Base-by-base conservation (phyloP, 2,113 vertebrate species). In the Hippocampus comes region DNA sequence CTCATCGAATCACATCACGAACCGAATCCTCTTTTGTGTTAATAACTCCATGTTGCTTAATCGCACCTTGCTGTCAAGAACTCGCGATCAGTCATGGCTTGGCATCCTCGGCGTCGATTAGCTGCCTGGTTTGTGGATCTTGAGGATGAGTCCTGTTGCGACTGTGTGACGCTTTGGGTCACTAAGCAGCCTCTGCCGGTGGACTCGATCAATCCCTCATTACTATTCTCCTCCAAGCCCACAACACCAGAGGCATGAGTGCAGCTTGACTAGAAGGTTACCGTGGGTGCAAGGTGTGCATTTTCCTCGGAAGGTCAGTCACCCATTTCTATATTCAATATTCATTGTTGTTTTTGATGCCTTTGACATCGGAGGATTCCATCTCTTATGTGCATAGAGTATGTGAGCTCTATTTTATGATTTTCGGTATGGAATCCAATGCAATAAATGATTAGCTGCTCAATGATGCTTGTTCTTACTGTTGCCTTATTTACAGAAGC, bases 371-470 rank as follows among this genome's bases (percentile, higher is more conserved):
- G 76, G 67, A 90, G 23, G 43, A 82, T 46, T 84, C 73, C 69
- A 65, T 76, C 72, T 84, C 79, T 78, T 75, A n/a, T 86, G 80
- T 86, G 4, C 59, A 61, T 46, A 14, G 10, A 46, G 59, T 61
- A 82, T 82, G 78, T 87, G 84, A 78, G 65, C 71, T 76, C 83
- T 80, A 83, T 78, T 86, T 86, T 83, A 82, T 12, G 7, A 69
- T 84, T 86, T 88, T 87, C 87, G 86, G 74, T 78, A 80, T 82
- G 75, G 82, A 86, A 86, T 84, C 83, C 78, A 85, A 84, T 88
- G 86, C 88, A 91, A 91, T 91, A 90, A 91, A 90, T 82, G 64
- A 74, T 70, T 63, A 82, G 74, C 81, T 82, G 75, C 38, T 85
- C 68, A 82, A 66, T 18, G 43, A 78, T 64, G 63, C 57, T 82